Conservation (phyloP, 2,888 invertebrate species). For the Noctua janthina region DNA sequence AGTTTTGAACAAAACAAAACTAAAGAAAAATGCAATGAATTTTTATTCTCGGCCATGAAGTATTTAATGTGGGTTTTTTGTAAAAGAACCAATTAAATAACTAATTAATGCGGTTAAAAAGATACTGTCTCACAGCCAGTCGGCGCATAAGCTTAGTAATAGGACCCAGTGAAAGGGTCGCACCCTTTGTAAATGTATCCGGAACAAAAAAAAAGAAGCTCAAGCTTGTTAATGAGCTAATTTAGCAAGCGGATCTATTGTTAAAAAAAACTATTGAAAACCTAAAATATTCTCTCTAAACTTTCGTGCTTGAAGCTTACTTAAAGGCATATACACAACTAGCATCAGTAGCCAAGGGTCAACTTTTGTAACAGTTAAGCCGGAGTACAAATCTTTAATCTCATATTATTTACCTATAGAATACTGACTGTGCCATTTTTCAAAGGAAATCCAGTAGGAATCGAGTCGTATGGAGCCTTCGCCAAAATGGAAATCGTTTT, state of each 20-base stretch:
- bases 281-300: too few relatives aligned
- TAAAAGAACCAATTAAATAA: neutral
- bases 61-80: neutral
- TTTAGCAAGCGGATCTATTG: neutral
- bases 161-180: neutral
- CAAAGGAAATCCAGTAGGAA: too few relatives aligned
- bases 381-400: too few relatives aligned
- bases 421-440: too few relatives aligned
- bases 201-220: neutral
- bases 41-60: neutral
- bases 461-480: too few relatives aligned
- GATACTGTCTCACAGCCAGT: neutral
- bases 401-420: too few relatives aligned
- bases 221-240: neutral
- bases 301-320: too few relatives aligned
- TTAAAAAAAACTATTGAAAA: too few relatives aligned
- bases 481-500: too few relatives aligned
- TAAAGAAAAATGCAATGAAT: neutral
- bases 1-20: neutral
- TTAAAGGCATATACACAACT: too few relatives aligned
- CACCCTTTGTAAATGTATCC: conserved; percentile 1
- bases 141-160: neutral
- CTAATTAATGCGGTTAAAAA: neutral
- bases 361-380: too few relatives aligned
- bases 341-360: too few relatives aligned